Evolutionary conservation across 1,140 invertebrate species (phyloP).

Genomic region (Platorchestia sp.): DNA sequence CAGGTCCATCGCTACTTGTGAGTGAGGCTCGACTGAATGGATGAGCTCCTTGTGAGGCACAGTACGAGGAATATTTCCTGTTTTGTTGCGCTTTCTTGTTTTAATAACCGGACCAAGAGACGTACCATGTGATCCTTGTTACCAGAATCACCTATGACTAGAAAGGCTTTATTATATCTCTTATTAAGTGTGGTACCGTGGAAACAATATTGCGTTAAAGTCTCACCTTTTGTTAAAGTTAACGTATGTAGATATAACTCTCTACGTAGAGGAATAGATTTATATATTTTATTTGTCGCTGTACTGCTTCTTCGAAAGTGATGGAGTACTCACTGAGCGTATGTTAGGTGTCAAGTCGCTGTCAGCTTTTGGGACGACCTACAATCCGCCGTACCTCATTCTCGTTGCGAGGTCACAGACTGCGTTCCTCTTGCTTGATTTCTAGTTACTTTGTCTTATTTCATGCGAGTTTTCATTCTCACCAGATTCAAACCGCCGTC

Average conservation of each 20-base stretch:
- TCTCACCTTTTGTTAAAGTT: neutral
- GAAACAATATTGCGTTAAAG: conserved; percentile 6
- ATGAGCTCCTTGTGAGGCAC: conserved; percentile 5
- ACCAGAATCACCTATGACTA: conserved; percentile 44
- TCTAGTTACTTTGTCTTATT: neutral
- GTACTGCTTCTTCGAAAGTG: neutral
- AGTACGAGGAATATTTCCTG: conserved; percentile 7
- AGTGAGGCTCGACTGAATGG: neutral
- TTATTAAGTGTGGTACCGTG: conserved; percentile 40
- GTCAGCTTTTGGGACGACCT: neutral
- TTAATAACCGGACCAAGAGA: conserved; percentile 27
- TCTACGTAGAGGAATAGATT: neutral
- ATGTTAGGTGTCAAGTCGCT: neutral
- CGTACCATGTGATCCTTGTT: conserved; percentile 46
- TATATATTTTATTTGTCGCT: neutral
- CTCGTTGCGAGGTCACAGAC: neutral
- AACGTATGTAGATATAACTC: neutral
- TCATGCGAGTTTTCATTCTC: neutral
- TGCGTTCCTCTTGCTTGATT: neutral
- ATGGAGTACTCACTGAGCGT: neutral
- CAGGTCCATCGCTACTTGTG: neutral
- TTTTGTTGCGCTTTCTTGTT: neutral
- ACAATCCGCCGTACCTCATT: neutral
- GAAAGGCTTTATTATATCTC: conserved; percentile 43
- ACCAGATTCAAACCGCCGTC: neutral